These are phyloP conservation scores for Hippocampus kuda DNA, from an alignment of 2,797 vertebrate genomes.

Conservation along the genomic window DNA sequence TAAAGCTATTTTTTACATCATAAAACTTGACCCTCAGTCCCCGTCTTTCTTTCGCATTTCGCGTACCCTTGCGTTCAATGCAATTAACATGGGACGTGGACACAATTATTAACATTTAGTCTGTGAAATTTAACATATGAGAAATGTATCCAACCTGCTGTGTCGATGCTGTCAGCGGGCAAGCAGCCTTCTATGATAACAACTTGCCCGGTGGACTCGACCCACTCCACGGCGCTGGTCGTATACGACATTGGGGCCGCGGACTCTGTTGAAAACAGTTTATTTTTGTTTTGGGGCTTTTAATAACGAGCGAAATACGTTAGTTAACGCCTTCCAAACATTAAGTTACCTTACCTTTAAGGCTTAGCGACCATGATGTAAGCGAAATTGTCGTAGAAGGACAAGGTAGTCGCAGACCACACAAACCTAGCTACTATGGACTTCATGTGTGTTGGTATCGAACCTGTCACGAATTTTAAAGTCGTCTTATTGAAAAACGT, in stretches of 20 bases:
- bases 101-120: neutral
- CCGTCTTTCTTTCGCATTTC: neutral
- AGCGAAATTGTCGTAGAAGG: neutral
- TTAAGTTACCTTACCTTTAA: neutral
- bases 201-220: slow-evolving; percentile 53
- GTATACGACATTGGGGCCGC: neutral
- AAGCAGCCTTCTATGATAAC: slow-evolving; percentile 44
- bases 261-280: neutral
- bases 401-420: neutral
- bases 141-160: slow-evolving; percentile 30
- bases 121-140: neutral
- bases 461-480: too few relatives aligned
- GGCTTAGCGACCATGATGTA: neutral
- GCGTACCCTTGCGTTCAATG: neutral
- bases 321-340: neutral
- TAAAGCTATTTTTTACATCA: too few relatives aligned
- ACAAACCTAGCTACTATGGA: neutral
- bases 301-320: neutral
- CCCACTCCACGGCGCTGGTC: slow-evolving; percentile 45
- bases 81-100: neutral
- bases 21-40: too few relatives aligned
- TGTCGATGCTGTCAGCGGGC: slow-evolving; percentile 6
- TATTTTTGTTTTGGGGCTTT: neutral
- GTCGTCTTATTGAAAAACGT: neutral
- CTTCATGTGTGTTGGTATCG: neutral